These are phyloP conservation scores for Sebastes fasciatus DNA, from an alignment of 2,113 vertebrate species.

Conservation along the genomic window DNA sequence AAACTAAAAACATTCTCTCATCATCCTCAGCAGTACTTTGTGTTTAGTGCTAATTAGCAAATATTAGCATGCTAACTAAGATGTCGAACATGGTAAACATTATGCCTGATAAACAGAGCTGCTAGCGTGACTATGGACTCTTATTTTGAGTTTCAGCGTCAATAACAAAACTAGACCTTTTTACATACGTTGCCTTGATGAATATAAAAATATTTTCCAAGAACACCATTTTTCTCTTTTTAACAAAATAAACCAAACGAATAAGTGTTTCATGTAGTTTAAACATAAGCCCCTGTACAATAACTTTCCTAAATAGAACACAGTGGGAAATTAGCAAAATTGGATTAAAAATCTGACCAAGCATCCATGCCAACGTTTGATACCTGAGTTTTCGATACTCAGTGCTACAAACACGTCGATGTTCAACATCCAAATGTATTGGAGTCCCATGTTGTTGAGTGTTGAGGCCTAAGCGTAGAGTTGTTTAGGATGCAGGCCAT, in stretches of 20 bases:
- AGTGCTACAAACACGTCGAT: not conserved
- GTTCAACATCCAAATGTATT: slow-evolving; percentile 21
- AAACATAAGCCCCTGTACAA: not conserved
- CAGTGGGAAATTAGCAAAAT: no score
- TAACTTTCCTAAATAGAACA: not conserved
- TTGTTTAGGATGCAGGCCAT: slow-evolving; percentile 71
- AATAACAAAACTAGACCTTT: no score
- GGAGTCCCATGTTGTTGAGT: slow-evolving; percentile 13
- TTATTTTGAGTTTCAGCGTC: no score
- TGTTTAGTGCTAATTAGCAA: not conserved
- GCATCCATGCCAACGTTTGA: slow-evolving; percentile 6
- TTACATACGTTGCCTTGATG: no score
- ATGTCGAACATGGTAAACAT: not conserved
- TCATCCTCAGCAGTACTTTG: not conserved
- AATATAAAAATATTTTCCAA: no score
- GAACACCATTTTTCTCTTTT: no score
- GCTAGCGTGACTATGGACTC: no score
- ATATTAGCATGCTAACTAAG: not conserved
- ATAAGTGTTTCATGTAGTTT: not conserved
- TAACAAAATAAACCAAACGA: not conserved
- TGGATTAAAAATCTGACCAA: not conserved
- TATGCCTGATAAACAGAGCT: not conserved
- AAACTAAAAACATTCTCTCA: not conserved
- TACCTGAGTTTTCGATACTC: slow-evolving; percentile 1
- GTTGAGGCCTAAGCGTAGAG: slow-evolving; percentile 25